Conservation (phyloP, 2,113 vertebrate species). For the Megalops atlanticus region DNA sequence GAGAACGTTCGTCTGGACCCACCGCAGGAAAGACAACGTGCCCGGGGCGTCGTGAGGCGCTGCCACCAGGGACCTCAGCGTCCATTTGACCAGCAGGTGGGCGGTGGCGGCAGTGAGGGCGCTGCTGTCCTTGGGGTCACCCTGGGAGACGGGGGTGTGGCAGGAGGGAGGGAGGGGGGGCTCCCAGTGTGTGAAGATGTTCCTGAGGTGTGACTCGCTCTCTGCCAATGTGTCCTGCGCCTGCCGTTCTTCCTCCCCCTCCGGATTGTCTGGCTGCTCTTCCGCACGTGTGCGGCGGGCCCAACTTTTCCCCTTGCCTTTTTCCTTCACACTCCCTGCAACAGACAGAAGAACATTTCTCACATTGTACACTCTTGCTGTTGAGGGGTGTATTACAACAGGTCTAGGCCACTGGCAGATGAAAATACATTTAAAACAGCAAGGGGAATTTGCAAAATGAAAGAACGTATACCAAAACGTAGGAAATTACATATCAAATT, state of each 20-base stretch:
- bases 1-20: slow-evolving; percentile 69
- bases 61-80: slow-evolving; percentile 66
- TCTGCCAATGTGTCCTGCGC: slow-evolving; percentile 54
- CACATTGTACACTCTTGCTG: not conserved
- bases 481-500: too few relatives aligned
- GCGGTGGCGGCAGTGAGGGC: slow-evolving; percentile 34
- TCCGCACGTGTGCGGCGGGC: slow-evolving; percentile 34
- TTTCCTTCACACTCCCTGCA: slow-evolving; percentile 75
- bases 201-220: slow-evolving; percentile 69
- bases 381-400: not conserved
- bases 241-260: slow-evolving; percentile 27
- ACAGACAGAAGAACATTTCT: slow-evolving; percentile 27
- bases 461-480: too few relatives aligned
- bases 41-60: slow-evolving; percentile 40
- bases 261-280: slow-evolving; percentile 41
- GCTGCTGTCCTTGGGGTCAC: not conserved
- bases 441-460: too few relatives aligned
- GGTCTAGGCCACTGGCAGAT: too few relatives aligned
- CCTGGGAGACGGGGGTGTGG: slow-evolving; percentile 21
- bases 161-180: slow-evolving; percentile 38
- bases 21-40: slow-evolving; percentile 57
- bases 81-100: slow-evolving; percentile 70
- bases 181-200: slow-evolving; percentile 77
- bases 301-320: slow-evolving; percentile 49
- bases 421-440: too few relatives aligned